Evolutionary conservation across 2,888 invertebrate genomes (phyloP).

Genomic region (Athrips mouffetella): DNA sequence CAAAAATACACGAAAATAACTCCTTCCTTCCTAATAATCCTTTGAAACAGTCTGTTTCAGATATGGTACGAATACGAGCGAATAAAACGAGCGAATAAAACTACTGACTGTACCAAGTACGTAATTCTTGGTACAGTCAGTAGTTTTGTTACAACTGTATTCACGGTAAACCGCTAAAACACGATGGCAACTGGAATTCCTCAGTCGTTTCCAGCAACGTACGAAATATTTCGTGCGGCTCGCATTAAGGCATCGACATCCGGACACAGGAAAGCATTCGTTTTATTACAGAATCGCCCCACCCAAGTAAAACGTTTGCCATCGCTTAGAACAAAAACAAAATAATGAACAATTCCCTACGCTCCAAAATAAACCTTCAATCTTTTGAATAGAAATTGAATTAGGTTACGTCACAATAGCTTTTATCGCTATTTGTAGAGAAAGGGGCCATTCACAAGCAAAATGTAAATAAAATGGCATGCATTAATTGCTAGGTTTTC

Average conservation of each 20-base stretch:
- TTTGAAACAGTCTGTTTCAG: no score
- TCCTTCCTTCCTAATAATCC: no score
- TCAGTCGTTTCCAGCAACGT: slow-evolving; percentile 24
- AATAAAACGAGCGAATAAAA: no score
- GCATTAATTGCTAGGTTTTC: slow-evolving; percentile 66
- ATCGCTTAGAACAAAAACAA: slow-evolving; percentile 32
- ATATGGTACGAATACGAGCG: no score
- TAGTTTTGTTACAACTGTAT: not conserved
- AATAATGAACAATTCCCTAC: slow-evolving; percentile 28
- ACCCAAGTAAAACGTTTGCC: slow-evolving; percentile 53
- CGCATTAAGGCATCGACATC: slow-evolving; percentile 45
- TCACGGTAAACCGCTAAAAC: not conserved
- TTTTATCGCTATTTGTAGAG: slow-evolving; percentile 29
- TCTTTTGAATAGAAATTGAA: slow-evolving; percentile 27
- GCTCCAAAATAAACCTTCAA: slow-evolving; percentile 32
- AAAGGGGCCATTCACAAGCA: slow-evolving; percentile 34
- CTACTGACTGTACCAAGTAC: no score
- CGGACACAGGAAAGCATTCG: slow-evolving; percentile 58
- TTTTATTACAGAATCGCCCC: slow-evolving; percentile 63
- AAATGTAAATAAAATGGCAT: slow-evolving; percentile 61
- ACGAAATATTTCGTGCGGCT: slow-evolving; percentile 39
- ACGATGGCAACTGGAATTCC: slow-evolving; percentile 22
- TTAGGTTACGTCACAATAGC: slow-evolving; percentile 24
- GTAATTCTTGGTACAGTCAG: no score
- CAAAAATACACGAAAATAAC: no score